phyloP scores from a whole-genome alignment of 2,797 vertebrate genomes.

The Tenualosa thibaudeaui region DNA sequence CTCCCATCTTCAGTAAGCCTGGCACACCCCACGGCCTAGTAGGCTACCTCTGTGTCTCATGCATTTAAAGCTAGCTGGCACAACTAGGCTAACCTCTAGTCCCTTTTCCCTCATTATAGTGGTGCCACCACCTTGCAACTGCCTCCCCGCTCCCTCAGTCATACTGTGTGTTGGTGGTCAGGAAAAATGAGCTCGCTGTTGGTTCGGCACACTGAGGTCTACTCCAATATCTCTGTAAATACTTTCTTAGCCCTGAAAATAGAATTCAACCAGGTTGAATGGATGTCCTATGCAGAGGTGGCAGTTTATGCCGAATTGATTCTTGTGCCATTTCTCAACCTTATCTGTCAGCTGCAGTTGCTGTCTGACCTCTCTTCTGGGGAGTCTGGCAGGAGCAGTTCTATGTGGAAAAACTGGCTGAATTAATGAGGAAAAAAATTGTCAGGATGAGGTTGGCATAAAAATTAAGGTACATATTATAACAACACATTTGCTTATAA shows the following conservation, averaged over 20 bases:
- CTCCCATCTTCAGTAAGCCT: too few relatives aligned
- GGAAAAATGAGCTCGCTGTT: neutral
- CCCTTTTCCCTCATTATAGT: too few relatives aligned
- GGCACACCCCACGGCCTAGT: too few relatives aligned
- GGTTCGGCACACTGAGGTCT: neutral
- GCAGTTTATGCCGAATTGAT: neutral
- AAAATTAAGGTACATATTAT: neutral
- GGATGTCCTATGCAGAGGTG: neutral
- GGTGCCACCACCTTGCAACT: neutral
- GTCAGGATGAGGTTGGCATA: neutral
- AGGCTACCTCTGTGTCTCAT: too few relatives aligned
- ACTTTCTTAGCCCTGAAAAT: neutral
- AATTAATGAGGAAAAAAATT: neutral
- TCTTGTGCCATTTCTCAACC: neutral
- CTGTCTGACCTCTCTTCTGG: neutral
- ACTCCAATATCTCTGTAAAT: neutral
- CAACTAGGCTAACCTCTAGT: too few relatives aligned
- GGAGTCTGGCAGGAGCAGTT: neutral
- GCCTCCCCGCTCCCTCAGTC: neutral
- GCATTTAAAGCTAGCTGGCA: too few relatives aligned
- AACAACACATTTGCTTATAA: neutral
- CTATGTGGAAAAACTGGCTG: neutral
- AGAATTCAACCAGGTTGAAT: neutral
- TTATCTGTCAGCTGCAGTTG: constrained; percentile 12
- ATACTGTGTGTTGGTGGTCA: neutral